These are phyloP conservation scores for Lysandra bellargus DNA, from an alignment of 2,888 invertebrate genomes.

Conservation along the genomic window DNA sequence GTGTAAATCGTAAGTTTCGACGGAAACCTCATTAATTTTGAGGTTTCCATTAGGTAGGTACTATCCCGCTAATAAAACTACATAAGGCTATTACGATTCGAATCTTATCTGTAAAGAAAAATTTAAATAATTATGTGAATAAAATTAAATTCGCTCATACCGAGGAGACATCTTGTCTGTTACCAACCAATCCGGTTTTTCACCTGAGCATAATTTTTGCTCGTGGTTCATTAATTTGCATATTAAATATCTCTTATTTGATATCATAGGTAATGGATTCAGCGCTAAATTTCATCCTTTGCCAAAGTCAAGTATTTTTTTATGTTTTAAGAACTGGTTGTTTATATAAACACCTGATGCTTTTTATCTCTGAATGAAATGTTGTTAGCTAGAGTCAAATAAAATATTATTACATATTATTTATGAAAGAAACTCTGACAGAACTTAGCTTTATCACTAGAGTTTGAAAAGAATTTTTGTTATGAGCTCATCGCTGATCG, in stretches of 20 bases:
- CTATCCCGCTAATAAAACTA: background rate
- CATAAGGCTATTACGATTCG: slow-evolving; percentile 13
- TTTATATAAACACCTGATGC: slow-evolving; percentile 23
- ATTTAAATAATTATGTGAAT: slow-evolving; percentile 28
- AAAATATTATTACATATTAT: slow-evolving; percentile 8
- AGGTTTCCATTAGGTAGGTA: slow-evolving; percentile 1
- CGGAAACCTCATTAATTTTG: background rate
- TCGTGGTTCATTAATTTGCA: slow-evolving; percentile 61
- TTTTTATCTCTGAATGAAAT: slow-evolving; percentile 28
- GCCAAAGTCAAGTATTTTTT: slow-evolving; percentile 33
- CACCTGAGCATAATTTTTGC: slow-evolving; percentile 70
- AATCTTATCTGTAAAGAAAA: slow-evolving; percentile 27
- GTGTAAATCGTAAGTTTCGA: background rate
- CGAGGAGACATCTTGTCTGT: slow-evolving; percentile 72
- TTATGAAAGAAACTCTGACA: slow-evolving; percentile 4
- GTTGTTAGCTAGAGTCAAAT: slow-evolving; percentile 12
- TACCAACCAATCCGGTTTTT: slow-evolving; percentile 72
- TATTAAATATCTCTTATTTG: slow-evolving; percentile 53
- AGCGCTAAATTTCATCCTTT: slow-evolving; percentile 39
- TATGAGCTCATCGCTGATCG: slow-evolving; percentile 15
- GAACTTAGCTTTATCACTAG: slow-evolving; percentile 14
- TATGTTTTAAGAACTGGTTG: slow-evolving; percentile 31
- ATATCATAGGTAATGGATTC: slow-evolving; percentile 44
- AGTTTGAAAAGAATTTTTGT: background rate
- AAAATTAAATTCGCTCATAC: slow-evolving; percentile 26